A percentile compares a stretch with the other conserved stretches of the same genome.
Evolutionary conservation across 2,888 invertebrate genomes (phyloP).

Genomic region (Zaprionus bogoriensis): DNA sequence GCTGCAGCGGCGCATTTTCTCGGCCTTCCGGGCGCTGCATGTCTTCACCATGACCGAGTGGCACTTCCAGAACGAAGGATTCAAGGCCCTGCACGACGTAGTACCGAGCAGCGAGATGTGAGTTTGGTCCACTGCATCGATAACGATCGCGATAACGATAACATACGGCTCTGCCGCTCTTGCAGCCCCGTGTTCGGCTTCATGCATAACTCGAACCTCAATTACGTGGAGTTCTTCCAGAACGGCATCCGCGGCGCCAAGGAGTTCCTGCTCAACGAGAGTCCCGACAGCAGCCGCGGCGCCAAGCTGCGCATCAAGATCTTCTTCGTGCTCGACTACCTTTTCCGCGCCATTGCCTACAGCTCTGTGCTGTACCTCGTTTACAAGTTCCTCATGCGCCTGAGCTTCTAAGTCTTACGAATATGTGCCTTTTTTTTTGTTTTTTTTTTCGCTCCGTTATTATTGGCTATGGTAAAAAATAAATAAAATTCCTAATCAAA

Average conservation of each 20-base stretch:
- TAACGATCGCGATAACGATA: too few relatives aligned
- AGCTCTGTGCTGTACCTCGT: conserved; percentile 49
- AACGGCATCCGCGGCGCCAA: conserved; percentile 79
- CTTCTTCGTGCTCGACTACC: conserved; percentile 60
- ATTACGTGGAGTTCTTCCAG: conserved; percentile 72
- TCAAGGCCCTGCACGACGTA: conserved; percentile 52
- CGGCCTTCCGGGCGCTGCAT: conserved; percentile 87
- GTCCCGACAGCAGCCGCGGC: conserved; percentile 61
- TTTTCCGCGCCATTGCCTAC: conserved; percentile 58
- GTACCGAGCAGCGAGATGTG: conserved; percentile 54
- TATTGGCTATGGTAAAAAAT: conserved; percentile 35
- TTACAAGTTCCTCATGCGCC: conserved; percentile 37
- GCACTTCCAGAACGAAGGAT: conserved; percentile 88
- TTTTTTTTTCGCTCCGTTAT: background rate
- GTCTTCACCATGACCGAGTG: conserved; percentile 91
- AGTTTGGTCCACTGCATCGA: too few relatives aligned
- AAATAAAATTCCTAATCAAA: conserved; percentile 4
- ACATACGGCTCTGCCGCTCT: too few relatives aligned
- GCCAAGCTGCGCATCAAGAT: conserved; percentile 67
- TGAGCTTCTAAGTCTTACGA: background rate
- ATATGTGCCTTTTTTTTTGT: conserved; percentile 20
- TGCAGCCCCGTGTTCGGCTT: conserved; percentile 63
- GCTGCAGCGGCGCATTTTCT: conserved; percentile 91
- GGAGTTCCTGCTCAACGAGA: conserved; percentile 78
- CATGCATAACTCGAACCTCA: conserved; percentile 61